Evolutionary conservation across 2,888 invertebrate genomes (phyloP), one percentile per base, ranked within the genome.

Genomic region (Hoplodrina ambigua): DNA sequence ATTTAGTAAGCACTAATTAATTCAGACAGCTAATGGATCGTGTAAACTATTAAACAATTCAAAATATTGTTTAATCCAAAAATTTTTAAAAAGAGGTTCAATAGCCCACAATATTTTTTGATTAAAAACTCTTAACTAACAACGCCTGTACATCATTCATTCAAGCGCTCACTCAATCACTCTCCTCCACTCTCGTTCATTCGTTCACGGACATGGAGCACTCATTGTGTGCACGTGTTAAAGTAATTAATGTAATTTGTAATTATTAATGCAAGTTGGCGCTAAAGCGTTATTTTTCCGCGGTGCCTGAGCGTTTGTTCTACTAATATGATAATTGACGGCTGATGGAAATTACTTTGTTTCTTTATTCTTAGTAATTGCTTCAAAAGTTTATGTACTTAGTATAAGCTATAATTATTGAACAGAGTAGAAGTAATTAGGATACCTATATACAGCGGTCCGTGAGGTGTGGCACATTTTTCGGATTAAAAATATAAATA

Each of bases 201-300:
- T 69, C 46, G 59, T 57, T 76, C 76, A 66, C 53, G 52, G 33
- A 50, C 72, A 54, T 37, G 53, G 63, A 46, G 52, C 65, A 53
- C 58, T 73, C 70, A 69, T 75, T 74, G 68, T 78, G 60, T 64
- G 60, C 72, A 62, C 64, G 78, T 72, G 79, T 62, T 74, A 49
- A n/a, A 53, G 69, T 82, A 77, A 81, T 82, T 82, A 80, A 79
- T 72, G 63, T 81, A 81, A 82, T 81, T 75, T 72, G 72, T 83
- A 73, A 83, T 84, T 79, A 81, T 84, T 79, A 81, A 79, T 74
- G 79, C 57, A 17, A 46, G 46, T 69, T 41, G 54, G 69, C 46
- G 59, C 20, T 84, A 67, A 84, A 69, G 46, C 30, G 33, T 61
- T 61, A 61, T 72, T 84, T 82, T 84, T 74, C 72, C 65, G 66